Evolutionary conservation across 2,888 invertebrate genomes (phyloP).

Genomic region (Rotaria sp.): DNA sequence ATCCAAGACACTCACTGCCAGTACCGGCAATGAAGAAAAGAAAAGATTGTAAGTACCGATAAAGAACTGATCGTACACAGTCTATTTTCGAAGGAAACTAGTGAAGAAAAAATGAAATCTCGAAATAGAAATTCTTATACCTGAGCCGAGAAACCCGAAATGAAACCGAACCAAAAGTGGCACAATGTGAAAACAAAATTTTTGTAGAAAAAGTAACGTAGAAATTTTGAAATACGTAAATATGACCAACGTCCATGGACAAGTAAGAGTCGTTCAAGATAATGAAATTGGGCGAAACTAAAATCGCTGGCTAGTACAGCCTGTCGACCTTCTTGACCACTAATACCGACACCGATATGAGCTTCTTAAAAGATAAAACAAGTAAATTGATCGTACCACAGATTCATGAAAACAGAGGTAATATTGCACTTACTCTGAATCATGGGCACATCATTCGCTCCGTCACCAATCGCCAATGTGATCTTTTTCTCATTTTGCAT

Average conservation of each 20-base stretch:
- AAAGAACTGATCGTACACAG: constrained; percentile 77
- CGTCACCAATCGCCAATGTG: constrained; percentile 56
- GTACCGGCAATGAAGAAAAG: constrained; percentile 92
- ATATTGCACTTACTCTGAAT: constrained; percentile 60
- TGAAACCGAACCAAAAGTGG: constrained; percentile 99
- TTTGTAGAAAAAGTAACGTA: constrained; percentile 94
- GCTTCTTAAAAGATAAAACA: no score
- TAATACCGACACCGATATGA: constrained; percentile 96
- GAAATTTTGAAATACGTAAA: constrained; percentile 91
- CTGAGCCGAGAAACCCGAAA: constrained; percentile 90
- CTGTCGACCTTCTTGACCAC: constrained; percentile 94
- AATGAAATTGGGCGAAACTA: constrained; percentile 91
- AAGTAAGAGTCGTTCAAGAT: constrained; percentile 80
- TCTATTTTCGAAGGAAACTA: no score
- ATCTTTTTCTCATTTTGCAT: constrained; percentile 53
- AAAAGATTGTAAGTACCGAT: constrained; percentile 97
- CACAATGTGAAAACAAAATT: constrained; percentile 98
- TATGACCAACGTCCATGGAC: constrained; percentile 78
- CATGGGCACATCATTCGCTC: constrained; percentile 58
- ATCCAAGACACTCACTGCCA: constrained; percentile 92
- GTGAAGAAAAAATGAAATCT: no score
- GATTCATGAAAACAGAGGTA: no score
- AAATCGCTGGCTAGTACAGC: constrained; percentile 96
- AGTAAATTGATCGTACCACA: no score
- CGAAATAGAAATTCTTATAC: no score